Conservation (phyloP, 1,140 invertebrate genomes). For the Pachypeltis micranthus region DNA sequence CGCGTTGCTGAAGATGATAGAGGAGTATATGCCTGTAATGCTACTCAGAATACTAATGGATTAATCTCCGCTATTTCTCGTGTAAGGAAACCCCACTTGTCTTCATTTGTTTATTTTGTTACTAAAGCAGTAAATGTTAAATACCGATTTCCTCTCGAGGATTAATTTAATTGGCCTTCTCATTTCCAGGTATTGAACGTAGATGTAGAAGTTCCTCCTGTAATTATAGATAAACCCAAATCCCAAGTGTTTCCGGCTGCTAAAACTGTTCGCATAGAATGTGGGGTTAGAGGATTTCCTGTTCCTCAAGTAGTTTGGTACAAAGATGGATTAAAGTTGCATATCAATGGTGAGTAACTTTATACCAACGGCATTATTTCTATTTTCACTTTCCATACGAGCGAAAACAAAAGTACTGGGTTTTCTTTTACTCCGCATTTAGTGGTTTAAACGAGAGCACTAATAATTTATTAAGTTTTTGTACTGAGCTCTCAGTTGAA, state of each 20-base stretch:
- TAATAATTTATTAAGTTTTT: background rate
- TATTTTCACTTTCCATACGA: background rate
- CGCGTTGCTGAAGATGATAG: constrained; percentile 16
- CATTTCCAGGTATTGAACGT: constrained; percentile 29
- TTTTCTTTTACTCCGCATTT: background rate
- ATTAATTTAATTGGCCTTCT: too few species aligned
- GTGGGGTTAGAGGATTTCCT: constrained; percentile 51
- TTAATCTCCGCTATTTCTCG: background rate
- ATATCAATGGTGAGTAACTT: constrained; percentile 40
- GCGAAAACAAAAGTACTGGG: too few species aligned
- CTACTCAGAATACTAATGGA: constrained; percentile 17
- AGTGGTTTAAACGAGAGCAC: too few species aligned
- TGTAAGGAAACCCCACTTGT: background rate
- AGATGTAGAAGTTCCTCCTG: constrained; percentile 44
- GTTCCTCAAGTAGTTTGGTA: constrained; percentile 52
- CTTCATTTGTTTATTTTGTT: too few species aligned
- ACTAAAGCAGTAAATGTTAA: too few species aligned
- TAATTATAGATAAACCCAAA: constrained; percentile 43
- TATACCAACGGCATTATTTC: background rate
- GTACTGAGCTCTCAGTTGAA: background rate
- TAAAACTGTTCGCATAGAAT: constrained; percentile 54
- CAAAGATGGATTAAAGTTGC: constrained; percentile 50
- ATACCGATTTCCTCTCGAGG: too few species aligned
- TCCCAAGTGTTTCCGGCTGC: constrained; percentile 48
- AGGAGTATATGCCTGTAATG: constrained; percentile 23